Conservation (phyloP, 2,888 invertebrate species). For the Chloroclysta siterata region DNA sequence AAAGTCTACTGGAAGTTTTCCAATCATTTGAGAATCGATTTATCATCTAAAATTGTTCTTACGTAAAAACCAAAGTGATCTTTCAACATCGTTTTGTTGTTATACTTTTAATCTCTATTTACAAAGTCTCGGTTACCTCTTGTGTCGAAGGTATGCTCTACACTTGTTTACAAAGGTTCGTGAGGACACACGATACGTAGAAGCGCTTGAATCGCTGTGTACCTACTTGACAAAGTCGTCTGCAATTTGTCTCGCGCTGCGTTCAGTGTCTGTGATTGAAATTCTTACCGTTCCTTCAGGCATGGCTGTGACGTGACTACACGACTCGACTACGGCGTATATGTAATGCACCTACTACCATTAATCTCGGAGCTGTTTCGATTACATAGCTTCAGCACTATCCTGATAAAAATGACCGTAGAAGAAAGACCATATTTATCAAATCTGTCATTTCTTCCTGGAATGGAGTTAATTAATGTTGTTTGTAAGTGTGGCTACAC, state of each 20-base stretch:
- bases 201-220: constrained; percentile 42
- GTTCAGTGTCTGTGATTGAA: constrained; percentile 60
- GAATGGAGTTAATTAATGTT: not conserved
- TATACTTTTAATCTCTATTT: constrained; percentile 13
- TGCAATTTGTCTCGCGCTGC: constrained; percentile 64
- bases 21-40: constrained; percentile 14
- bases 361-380: constrained; percentile 34
- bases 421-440: constrained; percentile 27
- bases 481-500: not conserved
- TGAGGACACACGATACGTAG: constrained; percentile 33
- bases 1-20: constrained; percentile 37
- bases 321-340: constrained; percentile 35
- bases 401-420: constrained; percentile 31
- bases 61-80: not conserved
- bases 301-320: constrained; percentile 52
- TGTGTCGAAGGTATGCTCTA: constrained; percentile 22
- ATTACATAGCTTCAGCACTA: constrained; percentile 25
- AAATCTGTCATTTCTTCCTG: constrained; percentile 14
- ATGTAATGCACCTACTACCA: constrained; percentile 28
- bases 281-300: constrained; percentile 61
- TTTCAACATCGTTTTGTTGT: not conserved
- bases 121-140: constrained; percentile 20
- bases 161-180: constrained; percentile 31
- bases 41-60: not conserved
- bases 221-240: constrained; percentile 56